Evolutionary conservation across 2,888 invertebrate genomes (phyloP), one percentile per base, ranked within the genome.

Genomic region (Deladenus siricidicola): DNA sequence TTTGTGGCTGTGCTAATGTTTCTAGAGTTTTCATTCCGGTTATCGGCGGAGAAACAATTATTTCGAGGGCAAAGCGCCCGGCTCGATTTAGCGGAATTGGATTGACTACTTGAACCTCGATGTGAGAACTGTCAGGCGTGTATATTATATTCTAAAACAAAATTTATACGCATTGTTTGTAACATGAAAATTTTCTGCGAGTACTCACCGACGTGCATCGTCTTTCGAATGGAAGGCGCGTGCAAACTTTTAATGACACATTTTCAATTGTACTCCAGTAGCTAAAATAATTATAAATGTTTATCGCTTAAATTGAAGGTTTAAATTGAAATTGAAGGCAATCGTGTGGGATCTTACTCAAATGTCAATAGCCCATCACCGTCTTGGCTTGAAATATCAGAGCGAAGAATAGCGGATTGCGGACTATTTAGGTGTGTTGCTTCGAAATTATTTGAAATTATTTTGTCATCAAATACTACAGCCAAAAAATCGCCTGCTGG

Each of bases 351-450:
- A n/a, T 10, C 39, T 14, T 14, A 34, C 39, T 67, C 63, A 59
- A 72, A 66, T 26, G 57, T 68, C 19, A 72, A 60, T 10, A 63
- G 62, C 50, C 71, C 72, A 51, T 71, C 68, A n/a, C 71, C 71
- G 56, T 67, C 66, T 49, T 72, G 72, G 54, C 72, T 71, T 14
- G 58, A 63, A 30, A 72, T 67, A 2, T 70, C 64, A 1, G 70
- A 69, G 4, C 69, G 65, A 28, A 72, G 54, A 8, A 67, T 65
- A 50, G 67, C 66, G 48, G n/a, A n/a, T n/a, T n/a, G n/a, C n/a
- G 70, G 67, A 48, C 66, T 66, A 14, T 68, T 63, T n/a, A 14
- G 61, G 49, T 21, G 61, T 54, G 10, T 54, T 56, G 45, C 67
- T n/a, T n/a, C n/a, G n/a, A n/a, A n/a, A n/a, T n/a, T n/a, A n/a